Evolutionary conservation across 2,888 invertebrate species (phyloP).

Genomic region (Melieria picta): DNA sequence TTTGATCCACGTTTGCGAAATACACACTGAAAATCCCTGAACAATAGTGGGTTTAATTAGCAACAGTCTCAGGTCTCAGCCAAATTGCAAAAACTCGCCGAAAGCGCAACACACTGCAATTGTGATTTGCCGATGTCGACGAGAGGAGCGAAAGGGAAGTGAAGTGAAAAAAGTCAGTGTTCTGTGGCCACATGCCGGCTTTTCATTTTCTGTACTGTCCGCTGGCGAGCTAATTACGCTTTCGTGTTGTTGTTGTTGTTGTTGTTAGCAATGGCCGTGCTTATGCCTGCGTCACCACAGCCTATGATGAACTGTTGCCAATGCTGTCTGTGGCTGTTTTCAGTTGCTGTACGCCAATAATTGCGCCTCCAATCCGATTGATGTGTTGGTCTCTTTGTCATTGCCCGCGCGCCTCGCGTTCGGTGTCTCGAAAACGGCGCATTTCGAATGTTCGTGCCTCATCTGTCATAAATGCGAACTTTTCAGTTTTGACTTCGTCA

Average conservation of each 20-base stretch:
- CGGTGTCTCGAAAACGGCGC: conserved; percentile 21
- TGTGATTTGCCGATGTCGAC: too few species aligned
- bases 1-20: background rate
- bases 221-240: conserved; percentile 56
- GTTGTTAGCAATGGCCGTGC: background rate
- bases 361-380: conserved; percentile 30
- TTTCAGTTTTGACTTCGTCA: conserved; percentile 62
- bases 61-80: conserved; percentile 52
- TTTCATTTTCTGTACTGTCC: conserved; percentile 26
- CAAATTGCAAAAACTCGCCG: conserved; percentile 45
- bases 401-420: conserved; percentile 5
- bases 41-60: conserved; percentile 57
- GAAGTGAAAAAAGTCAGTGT: background rate
- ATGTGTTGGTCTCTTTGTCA: conserved; percentile 29
- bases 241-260: conserved; percentile 41
- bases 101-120: too few species aligned
- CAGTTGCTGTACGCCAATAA: conserved; percentile 27
- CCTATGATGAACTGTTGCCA: background rate
- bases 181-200: conserved; percentile 11
- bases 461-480: conserved; percentile 63
- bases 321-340: background rate
- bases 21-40: conserved; percentile 35
- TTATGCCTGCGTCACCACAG: background rate
- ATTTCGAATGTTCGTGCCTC: conserved; percentile 49
- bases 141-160: background rate